A percentile compares a stretch with the other conserved stretches of the same genome.
Evolutionary conservation across 2,888 invertebrate species (phyloP).

Genomic region (Campoplex nolae): DNA sequence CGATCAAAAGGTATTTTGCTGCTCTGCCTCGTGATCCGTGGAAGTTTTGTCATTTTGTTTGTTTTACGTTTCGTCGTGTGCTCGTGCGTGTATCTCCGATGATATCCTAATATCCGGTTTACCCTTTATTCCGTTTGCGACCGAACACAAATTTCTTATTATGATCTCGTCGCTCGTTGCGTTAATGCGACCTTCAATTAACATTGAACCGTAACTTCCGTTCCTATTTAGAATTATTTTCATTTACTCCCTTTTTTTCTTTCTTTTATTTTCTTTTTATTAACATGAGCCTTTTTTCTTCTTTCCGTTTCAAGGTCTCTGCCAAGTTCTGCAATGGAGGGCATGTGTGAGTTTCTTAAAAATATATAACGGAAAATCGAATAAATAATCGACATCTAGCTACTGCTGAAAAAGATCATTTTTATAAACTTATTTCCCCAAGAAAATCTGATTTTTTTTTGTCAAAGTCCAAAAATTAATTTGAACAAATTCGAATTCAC

Average conservation of each 20-base stretch:
- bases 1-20: not conserved
- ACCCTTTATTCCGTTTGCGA: not conserved
- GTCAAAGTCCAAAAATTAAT: too few species aligned
- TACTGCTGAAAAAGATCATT: not conserved
- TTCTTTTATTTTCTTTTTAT: constrained; percentile 25
- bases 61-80: too few species aligned
- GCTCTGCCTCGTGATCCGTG: not conserved
- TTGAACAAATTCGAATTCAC: not conserved
- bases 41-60: not conserved
- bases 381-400: too few species aligned
- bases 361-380: not conserved
- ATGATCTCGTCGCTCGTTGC: not conserved
- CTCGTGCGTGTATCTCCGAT: not conserved
- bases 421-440: not conserved
- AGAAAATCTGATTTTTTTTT: not conserved
- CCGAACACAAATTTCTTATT: not conserved
- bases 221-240: not conserved
- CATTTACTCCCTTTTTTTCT: constrained; percentile 9
- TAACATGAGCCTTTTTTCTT: constrained; percentile 57
- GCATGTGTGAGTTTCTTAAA: constrained; percentile 77
- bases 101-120: not conserved
- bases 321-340: constrained; percentile 81
- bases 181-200: not conserved
- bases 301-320: constrained; percentile 75
- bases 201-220: not conserved